These are phyloP conservation scores for Macrotus californicus DNA, from an alignment of 2,113 vertebrate genomes.

Conservation along the genomic window DNA sequence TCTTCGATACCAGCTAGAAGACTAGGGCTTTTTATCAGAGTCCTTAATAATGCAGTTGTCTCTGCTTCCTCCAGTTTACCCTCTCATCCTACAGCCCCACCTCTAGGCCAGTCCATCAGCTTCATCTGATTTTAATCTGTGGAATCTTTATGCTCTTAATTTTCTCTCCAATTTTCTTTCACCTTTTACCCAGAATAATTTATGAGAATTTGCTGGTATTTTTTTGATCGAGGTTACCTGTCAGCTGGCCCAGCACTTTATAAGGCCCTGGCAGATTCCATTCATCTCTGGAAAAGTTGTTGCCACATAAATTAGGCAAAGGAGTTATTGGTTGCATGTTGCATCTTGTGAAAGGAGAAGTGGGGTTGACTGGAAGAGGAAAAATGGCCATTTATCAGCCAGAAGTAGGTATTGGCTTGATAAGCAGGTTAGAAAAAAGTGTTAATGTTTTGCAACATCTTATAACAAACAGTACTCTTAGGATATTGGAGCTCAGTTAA, in stretches of 20 bases:
- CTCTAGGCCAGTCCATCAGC: background rate
- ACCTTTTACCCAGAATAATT: background rate
- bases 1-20: background rate
- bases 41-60: background rate
- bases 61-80: background rate
- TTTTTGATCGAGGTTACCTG: background rate
- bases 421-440: background rate
- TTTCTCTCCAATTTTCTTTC: background rate
- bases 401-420: background rate
- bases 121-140: conserved; percentile 6
- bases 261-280: background rate
- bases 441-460: background rate
- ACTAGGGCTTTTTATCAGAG: background rate
- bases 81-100: background rate
- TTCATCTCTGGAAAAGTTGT: background rate
- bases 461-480: background rate
- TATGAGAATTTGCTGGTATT: background rate
- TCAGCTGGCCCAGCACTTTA: background rate
- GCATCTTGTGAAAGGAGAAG: background rate
- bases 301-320: background rate
- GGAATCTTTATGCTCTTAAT: background rate
- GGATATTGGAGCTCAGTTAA: background rate
- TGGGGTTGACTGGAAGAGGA: background rate
- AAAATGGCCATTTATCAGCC: background rate
- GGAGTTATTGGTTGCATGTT: background rate